These are phyloP conservation scores for Cerastoderma edule DNA, from an alignment of 2,888 invertebrate species.

Conservation along the genomic window DNA sequence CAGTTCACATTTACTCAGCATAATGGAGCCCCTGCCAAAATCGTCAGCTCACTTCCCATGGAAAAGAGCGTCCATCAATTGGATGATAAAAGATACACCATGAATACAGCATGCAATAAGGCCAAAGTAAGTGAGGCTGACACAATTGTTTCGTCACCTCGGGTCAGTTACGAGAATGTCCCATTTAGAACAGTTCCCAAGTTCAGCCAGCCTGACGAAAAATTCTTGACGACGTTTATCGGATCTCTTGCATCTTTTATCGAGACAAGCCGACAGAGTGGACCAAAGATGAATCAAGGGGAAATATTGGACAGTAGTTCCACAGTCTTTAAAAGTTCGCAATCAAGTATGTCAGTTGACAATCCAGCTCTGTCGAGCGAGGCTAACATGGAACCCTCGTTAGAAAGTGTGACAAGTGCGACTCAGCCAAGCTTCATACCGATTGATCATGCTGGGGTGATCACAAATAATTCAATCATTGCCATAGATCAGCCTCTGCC, in stretches of 20 bases:
- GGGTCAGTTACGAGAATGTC: not conserved
- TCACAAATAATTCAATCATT: constrained; percentile 30
- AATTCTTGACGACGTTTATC: constrained; percentile 9
- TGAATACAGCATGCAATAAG: too few relatives aligned
- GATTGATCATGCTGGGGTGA: constrained; percentile 28
- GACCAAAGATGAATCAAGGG: not conserved
- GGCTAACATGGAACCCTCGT: not conserved
- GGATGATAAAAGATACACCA: too few relatives aligned
- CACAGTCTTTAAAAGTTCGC: constrained; percentile 1
- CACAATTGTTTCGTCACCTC: too few relatives aligned
- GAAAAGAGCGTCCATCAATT: not conserved
- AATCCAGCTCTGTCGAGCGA: not conserved
- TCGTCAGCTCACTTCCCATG: not conserved
- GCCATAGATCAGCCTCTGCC: not conserved
- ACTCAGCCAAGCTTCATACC: constrained; percentile 32
- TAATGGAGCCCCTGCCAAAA: not conserved
- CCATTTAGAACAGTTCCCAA: not conserved
- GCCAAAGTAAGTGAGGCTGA: not conserved
- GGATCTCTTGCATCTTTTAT: constrained; percentile 14
- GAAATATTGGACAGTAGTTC: constrained; percentile 3
- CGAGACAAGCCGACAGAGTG: not conserved
- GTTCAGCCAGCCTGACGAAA: not conserved
- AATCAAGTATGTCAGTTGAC: constrained; percentile 13
- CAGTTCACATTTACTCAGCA: constrained; percentile 7
- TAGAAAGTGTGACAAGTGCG: not conserved